phyloP scores from a whole-genome alignment of 92 coral and sea anemone genomes.

The Phenganax marumi region DNA sequence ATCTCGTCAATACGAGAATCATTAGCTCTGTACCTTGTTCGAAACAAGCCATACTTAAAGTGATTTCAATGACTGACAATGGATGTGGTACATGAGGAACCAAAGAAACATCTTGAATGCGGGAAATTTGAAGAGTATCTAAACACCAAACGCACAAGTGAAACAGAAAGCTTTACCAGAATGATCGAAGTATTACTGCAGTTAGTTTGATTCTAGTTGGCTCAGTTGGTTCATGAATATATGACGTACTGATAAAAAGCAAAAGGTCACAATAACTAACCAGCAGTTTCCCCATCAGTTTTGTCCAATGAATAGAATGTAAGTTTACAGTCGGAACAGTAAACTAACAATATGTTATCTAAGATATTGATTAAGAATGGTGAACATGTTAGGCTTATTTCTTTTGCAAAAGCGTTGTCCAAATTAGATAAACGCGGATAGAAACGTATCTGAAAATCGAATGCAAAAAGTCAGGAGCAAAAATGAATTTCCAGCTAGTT shows the following conservation, averaged over 20 bases:
- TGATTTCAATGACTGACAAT: constrained; percentile 87
- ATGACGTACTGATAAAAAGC: neutral
- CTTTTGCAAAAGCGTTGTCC: constrained; percentile 89
- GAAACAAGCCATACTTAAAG: constrained; percentile 70
- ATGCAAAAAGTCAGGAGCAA: neutral
- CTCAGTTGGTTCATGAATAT: neutral
- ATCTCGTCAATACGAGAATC: neutral
- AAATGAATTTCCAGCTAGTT: neutral
- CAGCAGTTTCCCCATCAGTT: constrained; percentile 63
- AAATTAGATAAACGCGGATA: constrained; percentile 84
- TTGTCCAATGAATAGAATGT: constrained; percentile 80
- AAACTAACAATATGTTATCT: constrained; percentile 73
- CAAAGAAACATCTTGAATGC: constrained; percentile 85
- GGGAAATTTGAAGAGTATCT: constrained; percentile 63
- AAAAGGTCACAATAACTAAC: constrained; percentile 38
- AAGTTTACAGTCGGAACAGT: constrained; percentile 88
- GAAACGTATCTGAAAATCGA: constrained; percentile 75
- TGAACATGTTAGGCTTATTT: constrained; percentile 82
- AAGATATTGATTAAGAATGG: constrained; percentile 92
- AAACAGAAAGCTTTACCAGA: neutral
- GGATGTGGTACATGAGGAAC: constrained; percentile 97
- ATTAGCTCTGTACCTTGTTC: constrained; percentile 63
- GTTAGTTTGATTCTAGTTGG: neutral
- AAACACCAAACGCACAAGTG: neutral
- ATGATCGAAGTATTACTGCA: too few relatives aligned